phyloP scores from a whole-genome alignment of 1,140 invertebrate species.

The Meteorus sp. region DNA sequence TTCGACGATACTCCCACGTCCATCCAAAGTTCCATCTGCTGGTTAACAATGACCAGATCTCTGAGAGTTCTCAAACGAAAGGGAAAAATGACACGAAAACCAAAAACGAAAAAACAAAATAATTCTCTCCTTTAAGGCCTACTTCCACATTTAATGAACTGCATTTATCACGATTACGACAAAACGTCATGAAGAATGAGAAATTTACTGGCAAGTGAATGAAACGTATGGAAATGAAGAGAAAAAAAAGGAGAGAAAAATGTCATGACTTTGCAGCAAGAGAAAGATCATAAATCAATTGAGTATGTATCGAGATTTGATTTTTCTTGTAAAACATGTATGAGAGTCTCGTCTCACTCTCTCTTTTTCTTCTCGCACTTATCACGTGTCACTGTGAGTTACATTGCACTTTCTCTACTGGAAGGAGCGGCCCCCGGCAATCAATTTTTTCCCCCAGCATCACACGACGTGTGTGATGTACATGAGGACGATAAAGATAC shows the following conservation, averaged over 20 bases:
- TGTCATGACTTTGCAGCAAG: not conserved
- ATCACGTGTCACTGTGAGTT: conserved; percentile 4
- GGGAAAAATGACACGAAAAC: not conserved
- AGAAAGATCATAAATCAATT: conserved; percentile 6
- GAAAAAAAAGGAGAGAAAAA: not conserved
- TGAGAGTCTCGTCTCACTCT: not conserved
- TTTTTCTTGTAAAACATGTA: conserved; percentile 5
- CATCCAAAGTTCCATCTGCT: conserved; percentile 18
- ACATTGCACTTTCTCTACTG: conserved; percentile 13
- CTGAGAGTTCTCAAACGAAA: conserved; percentile 13
- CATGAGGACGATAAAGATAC: not conserved
- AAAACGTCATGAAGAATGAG: not conserved
- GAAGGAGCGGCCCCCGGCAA: conserved; percentile 6
- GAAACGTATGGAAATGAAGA: not conserved
- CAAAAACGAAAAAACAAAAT: not conserved
- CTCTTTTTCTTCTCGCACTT: not conserved
- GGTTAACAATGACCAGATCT: conserved; percentile 19
- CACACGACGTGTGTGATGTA: not conserved
- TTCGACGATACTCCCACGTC: conserved; percentile 9
- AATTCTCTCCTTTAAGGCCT: not conserved
- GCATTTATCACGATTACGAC: conserved; percentile 8
- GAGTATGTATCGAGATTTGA: not conserved
- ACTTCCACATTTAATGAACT: conserved; percentile 11
- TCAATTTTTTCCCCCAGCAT: not conserved
- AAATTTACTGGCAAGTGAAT: not conserved